Conservation (phyloP, 2,888 invertebrate species). For the Pseudococcus jackbeardsleyi region DNA sequence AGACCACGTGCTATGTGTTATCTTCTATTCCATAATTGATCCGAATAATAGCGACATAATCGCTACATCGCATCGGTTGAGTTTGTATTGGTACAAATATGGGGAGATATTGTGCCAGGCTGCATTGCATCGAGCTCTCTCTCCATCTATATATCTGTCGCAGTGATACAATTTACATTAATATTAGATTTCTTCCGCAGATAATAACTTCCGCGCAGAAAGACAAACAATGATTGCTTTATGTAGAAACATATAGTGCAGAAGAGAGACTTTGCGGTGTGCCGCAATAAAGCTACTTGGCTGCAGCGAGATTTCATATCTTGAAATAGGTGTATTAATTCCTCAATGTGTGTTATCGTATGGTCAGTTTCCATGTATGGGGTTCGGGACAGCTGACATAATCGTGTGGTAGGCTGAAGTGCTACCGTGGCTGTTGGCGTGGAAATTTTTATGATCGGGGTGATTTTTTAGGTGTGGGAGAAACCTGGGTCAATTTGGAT, state of each 20-base stretch:
- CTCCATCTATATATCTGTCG: neutral
- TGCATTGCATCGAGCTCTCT: neutral
- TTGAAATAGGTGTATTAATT: neutral
- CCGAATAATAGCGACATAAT: slow-evolving; percentile 2
- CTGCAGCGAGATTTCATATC: neutral
- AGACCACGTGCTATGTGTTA: neutral
- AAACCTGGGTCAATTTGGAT: too few relatives aligned
- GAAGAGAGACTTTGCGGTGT: neutral
- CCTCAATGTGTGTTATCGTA: neutral
- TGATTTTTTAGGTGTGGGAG: neutral
- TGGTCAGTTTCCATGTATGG: neutral
- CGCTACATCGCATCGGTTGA: neutral
- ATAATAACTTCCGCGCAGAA: slow-evolving; percentile 17
- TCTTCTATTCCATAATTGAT: neutral
- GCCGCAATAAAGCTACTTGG: slow-evolving; percentile 12
- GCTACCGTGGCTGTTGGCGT: neutral
- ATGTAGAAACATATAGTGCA: neutral
- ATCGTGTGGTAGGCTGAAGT: neutral
- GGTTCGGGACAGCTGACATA: neutral
- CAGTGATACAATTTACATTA: neutral
- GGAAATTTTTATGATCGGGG: neutral
- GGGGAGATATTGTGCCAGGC: neutral
- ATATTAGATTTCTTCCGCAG: neutral
- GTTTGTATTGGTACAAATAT: neutral
- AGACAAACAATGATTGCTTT: slow-evolving; percentile 8